These are phyloP conservation scores for Arctopsyche grandis DNA, from an alignment of 1,140 invertebrate species.

Conservation along the genomic window DNA sequence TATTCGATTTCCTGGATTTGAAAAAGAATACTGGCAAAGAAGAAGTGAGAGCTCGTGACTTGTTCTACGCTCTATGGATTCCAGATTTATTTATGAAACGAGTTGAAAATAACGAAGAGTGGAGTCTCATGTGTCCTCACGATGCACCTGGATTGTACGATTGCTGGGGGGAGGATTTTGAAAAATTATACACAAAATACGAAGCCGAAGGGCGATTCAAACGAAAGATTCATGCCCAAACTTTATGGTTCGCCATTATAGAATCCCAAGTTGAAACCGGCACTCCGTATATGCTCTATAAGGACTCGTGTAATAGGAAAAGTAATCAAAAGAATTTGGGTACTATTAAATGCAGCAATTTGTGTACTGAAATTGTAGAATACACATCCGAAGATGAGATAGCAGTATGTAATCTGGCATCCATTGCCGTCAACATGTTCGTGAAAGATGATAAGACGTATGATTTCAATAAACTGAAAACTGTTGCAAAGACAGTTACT, in stretches of 20 bases:
- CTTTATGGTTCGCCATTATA: conserved; percentile 94
- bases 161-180: conserved; percentile 95
- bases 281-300: conserved; percentile 98
- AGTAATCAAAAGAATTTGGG: conserved; percentile 99
- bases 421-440: conserved; percentile 97
- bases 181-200: conserved; percentile 88
- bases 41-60: conserved; percentile 90
- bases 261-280: conserved; percentile 98
- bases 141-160: conserved; percentile 91
- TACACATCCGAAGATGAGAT: conserved; percentile 93
- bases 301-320: conserved; percentile 97
- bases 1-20: conserved; percentile 95
- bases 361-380: conserved; percentile 98
- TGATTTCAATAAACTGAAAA: conserved; percentile 90
- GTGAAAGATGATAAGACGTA: conserved; percentile 83
- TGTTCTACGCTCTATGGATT: conserved; percentile 99
- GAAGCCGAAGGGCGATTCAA: conserved; percentile 84
- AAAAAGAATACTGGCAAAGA: conserved; percentile 97
- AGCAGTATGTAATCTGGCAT: conserved; percentile 98
- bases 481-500: conserved; percentile 90
- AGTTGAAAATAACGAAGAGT: conserved; percentile 86
- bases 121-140: conserved; percentile 98
- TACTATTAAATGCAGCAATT: conserved; percentile 98
- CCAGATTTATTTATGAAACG: conserved; percentile 99
- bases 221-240: conserved; percentile 84